Conservation (phyloP, 1,140 invertebrate genomes). For the Sinella curviseta region DNA sequence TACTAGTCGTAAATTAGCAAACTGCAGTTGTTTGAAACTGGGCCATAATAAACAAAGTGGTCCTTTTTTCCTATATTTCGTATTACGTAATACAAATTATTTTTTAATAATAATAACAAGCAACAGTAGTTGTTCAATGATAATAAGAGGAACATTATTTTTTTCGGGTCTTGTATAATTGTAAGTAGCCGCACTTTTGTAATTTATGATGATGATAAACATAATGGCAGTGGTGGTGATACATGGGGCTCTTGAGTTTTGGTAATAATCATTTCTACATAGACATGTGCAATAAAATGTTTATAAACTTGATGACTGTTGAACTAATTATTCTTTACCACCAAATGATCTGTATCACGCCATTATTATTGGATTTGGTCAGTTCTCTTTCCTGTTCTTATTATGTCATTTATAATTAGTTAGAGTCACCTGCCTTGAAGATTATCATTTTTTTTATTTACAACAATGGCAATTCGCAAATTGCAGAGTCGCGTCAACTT, state of each 20-base stretch:
- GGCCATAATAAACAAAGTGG: constrained; percentile 11
- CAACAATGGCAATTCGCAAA: too few relatives aligned
- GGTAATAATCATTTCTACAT: too few relatives aligned
- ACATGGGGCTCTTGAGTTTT: too few relatives aligned
- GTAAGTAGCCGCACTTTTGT: too few relatives aligned
- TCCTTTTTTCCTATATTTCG: not conserved
- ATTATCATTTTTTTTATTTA: not conserved
- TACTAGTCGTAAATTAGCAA: not conserved
- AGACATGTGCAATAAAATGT: too few relatives aligned
- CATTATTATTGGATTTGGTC: not conserved
- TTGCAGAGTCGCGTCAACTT: too few relatives aligned
- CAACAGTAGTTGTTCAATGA: not conserved
- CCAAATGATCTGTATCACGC: not conserved
- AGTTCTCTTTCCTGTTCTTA: not conserved
- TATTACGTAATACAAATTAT: not conserved
- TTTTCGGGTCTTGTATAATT: too few relatives aligned
- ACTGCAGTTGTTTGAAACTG: constrained; percentile 13
- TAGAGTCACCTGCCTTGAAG: not conserved
- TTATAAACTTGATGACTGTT: not conserved
- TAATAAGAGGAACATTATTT: not conserved
- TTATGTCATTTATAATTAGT: not conserved
- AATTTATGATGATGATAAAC: too few relatives aligned
- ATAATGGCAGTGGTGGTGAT: too few relatives aligned
- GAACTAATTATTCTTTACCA: not conserved
- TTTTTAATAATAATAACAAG: not conserved